Evolutionary conservation across 1,140 invertebrate species (phyloP).

Genomic region (Samia ricini): DNA sequence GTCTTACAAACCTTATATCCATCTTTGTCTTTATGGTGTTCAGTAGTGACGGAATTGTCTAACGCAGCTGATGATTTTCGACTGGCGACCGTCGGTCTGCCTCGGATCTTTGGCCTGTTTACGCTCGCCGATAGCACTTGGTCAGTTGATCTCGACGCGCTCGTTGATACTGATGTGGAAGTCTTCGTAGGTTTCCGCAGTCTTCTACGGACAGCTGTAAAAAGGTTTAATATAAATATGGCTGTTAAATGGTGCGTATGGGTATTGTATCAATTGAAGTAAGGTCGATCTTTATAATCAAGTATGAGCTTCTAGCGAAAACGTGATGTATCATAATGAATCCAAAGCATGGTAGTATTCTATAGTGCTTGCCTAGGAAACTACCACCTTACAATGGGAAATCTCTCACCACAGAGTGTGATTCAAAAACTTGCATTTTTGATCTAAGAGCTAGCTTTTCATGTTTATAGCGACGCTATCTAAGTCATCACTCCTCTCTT

Average conservation of each 20-base stretch:
- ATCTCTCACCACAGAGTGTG: too few relatives aligned
- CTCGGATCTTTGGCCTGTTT: conserved; percentile 83
- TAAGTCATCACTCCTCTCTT: too few relatives aligned
- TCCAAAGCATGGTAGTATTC: too few relatives aligned
- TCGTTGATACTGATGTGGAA: conserved; percentile 67
- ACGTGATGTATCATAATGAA: too few relatives aligned
- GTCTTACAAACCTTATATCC: conserved; percentile 78
- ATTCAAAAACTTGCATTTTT: too few relatives aligned
- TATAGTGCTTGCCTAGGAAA: too few relatives aligned
- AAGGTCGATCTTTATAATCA: too few relatives aligned
- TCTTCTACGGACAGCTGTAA: conserved; percentile 76
- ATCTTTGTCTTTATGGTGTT: conserved; percentile 80
- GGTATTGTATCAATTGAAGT: too few relatives aligned
- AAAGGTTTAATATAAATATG: conserved; percentile 13
- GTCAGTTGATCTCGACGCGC: conserved; percentile 63
- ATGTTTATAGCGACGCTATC: too few relatives aligned
- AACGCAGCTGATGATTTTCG: conserved; percentile 79
- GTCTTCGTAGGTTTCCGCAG: conserved; percentile 77
- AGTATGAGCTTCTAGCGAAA: too few relatives aligned
- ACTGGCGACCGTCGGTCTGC: conserved; percentile 80
- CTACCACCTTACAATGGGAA: too few relatives aligned
- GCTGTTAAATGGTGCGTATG: not conserved
- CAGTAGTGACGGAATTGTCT: conserved; percentile 79
- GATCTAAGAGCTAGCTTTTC: too few relatives aligned
- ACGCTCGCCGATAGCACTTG: conserved; percentile 81